These are phyloP conservation scores for Pristionchus exspectatus DNA, from an alignment of 2,888 invertebrate species.

Conservation along the genomic window DNA sequence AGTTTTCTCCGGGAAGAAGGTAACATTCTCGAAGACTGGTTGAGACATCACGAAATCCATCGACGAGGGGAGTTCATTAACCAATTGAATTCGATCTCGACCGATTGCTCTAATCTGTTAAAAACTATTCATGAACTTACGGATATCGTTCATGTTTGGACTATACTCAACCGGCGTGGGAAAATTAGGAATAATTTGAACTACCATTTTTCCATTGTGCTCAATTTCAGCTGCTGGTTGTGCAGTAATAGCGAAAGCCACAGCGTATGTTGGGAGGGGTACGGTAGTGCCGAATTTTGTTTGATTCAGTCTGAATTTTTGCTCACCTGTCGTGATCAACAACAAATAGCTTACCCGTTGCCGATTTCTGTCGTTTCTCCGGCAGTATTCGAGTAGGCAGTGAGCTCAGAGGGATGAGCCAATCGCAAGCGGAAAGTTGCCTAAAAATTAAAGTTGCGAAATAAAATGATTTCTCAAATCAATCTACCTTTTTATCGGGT, in stretches of 20 bases:
- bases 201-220: background rate
- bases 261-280: background rate
- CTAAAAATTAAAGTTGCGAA: background rate
- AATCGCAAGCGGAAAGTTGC: background rate
- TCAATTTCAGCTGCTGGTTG: background rate
- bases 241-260: background rate
- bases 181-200: background rate
- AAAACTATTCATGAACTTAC: background rate
- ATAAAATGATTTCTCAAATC: background rate
- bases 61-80: background rate
- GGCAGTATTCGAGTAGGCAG: background rate
- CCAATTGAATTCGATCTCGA: background rate
- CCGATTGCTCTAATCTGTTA: background rate
- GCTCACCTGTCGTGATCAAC: background rate
- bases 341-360: background rate
- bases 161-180: background rate
- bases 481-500: conserved; percentile 1
- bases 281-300: background rate
- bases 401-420: background rate
- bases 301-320: background rate
- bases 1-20: background rate
- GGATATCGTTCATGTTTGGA: background rate
- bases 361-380: background rate
- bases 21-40: background rate
- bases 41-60: background rate